Evolutionary conservation across 35 echinoderm and acorn worm species (phyloP).

Genomic region (Eucidaris tribuloides): DNA sequence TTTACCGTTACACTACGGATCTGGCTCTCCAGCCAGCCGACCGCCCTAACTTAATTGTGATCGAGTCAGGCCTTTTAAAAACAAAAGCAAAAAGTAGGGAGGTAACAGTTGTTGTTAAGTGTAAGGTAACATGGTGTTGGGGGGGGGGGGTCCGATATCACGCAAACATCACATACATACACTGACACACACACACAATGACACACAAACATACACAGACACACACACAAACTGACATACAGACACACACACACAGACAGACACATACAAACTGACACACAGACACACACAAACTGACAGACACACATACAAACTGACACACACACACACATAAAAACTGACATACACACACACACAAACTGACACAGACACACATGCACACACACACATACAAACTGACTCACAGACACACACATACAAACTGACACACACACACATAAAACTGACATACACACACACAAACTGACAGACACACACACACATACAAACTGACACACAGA

Average conservation of each 20-base stretch:
- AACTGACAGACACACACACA: neutral
- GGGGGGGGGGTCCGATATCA: neutral
- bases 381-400: too few species aligned
- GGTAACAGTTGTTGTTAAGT: constrained; percentile 31
- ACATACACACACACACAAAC: too few species aligned
- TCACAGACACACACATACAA: too few species aligned
- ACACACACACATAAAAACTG: too few species aligned
- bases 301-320: neutral
- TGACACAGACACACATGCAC: too few species aligned
- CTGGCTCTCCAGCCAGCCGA: neutral
- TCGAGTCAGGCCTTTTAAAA: constrained; percentile 3
- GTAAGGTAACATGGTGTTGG: neutral
- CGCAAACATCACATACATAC: neutral
- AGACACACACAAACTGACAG: neutral
- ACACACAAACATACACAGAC: neutral
- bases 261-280: neutral
- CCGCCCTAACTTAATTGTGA: constrained; percentile 23
- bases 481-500: neutral
- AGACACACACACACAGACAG: neutral
- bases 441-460: neutral
- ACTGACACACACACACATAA: too few species aligned
- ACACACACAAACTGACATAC: neutral
- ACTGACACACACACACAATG: neutral
- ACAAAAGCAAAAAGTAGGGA: neutral
- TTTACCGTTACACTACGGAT: neutral